Percentiles rank a stretch among this genome's conserved stretches.
These are phyloP conservation scores for Tricholaema leucomelas DNA, from an alignment of 2,113 vertebrate genomes.

Conservation along the genomic window DNA sequence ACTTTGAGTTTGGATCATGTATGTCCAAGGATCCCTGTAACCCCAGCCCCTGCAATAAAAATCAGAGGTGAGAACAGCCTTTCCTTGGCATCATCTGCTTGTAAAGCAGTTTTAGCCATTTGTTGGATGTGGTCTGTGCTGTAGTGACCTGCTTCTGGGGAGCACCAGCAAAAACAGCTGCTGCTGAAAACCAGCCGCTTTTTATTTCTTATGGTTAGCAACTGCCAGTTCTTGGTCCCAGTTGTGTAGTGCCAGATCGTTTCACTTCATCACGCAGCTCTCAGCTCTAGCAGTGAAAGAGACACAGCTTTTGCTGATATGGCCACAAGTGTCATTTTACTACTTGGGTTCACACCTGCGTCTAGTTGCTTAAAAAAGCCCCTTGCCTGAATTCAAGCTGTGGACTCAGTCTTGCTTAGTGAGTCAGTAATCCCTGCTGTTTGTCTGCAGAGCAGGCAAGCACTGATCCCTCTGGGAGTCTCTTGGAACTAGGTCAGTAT, in stretches of 20 bases:
- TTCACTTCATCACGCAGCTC: background rate
- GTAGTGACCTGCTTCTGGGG: background rate
- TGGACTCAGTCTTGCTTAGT: background rate
- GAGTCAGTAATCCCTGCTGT: background rate
- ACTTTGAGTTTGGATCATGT: conserved; percentile 91
- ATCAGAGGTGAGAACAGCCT: conserved; percentile 83
- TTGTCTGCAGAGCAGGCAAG: background rate
- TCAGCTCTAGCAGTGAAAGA: background rate
- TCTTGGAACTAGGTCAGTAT: background rate
- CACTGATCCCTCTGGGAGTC: background rate
- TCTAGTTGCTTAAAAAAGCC: background rate
- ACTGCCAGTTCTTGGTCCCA: background rate
- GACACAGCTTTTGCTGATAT: background rate
- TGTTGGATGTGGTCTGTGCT: background rate
- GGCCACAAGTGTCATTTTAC: background rate
- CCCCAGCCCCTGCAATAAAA: conserved; percentile 85
- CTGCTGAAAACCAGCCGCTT: background rate
- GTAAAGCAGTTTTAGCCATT: background rate
- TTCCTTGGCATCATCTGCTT: background rate
- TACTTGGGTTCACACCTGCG: background rate
- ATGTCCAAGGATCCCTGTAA: conserved; percentile 86
- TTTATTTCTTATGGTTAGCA: background rate
- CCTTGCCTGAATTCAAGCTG: background rate
- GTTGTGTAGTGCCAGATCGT: background rate
- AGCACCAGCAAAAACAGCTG: background rate